Evolutionary conservation across 2,113 vertebrate species (phyloP).

Genomic region (Sphyrna mokarran): DNA sequence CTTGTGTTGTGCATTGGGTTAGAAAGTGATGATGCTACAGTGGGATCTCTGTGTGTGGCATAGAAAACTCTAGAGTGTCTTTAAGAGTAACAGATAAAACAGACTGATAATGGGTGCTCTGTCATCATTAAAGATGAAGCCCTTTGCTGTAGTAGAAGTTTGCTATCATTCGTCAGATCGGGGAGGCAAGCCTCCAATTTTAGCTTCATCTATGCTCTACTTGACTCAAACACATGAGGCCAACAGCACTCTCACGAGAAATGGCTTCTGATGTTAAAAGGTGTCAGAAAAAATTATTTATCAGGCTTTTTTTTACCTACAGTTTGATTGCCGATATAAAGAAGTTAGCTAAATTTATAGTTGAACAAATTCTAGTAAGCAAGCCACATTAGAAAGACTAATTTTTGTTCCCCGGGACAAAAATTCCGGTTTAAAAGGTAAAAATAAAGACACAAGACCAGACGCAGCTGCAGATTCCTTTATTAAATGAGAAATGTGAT

Average conservation of each 20-base stretch:
- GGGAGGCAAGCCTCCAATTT: background rate
- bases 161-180: background rate
- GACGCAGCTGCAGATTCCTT: background rate
- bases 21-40: constrained; percentile 4
- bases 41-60: background rate
- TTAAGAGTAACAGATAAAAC: background rate
- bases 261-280: constrained; percentile 6
- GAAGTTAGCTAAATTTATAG: background rate
- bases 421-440: background rate
- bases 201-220: background rate
- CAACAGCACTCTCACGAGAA: background rate
- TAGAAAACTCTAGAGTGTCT: constrained; percentile 16
- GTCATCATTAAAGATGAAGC: constrained; percentile 29
- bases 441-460: background rate
- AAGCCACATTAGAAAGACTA: too few species aligned
- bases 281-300: background rate
- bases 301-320: background rate
- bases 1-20: background rate
- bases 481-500: background rate
- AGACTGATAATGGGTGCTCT: constrained; percentile 13
- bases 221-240: constrained; percentile 16
- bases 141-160: constrained; percentile 4
- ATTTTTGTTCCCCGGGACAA: too few species aligned
- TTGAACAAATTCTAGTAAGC: background rate
- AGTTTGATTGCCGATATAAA: background rate